Conservation (phyloP, 2,113 vertebrate genomes). For the Pedetes capensis region DNA sequence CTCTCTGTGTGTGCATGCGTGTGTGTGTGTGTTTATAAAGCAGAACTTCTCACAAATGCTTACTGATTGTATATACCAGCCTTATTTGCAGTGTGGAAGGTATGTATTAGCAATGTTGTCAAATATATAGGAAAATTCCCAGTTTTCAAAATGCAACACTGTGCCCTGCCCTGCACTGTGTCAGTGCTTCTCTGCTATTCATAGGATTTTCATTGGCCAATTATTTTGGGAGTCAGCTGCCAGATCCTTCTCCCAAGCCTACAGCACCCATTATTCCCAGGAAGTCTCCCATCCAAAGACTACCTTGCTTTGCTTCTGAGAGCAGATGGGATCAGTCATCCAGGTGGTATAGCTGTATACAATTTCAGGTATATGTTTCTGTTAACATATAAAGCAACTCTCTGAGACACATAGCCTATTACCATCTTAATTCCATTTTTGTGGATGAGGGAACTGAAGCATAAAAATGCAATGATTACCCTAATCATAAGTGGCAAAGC, state of each 20-base stretch:
- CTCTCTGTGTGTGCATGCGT: not conserved
- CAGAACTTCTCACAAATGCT: not conserved
- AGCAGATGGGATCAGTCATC: too few relatives aligned
- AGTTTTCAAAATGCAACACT: conserved; percentile 53
- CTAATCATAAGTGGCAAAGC: not conserved
- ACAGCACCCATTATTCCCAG: too few relatives aligned
- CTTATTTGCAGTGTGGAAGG: not conserved
- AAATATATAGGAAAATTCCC: not conserved
- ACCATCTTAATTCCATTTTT: not conserved
- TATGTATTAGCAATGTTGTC: not conserved
- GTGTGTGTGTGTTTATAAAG: not conserved
- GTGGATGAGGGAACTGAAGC: not conserved
- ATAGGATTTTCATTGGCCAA: too few relatives aligned
- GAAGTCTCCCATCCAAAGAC: too few relatives aligned
- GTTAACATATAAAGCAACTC: not conserved
- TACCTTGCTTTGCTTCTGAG: too few relatives aligned
- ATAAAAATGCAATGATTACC: not conserved
- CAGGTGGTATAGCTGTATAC: too few relatives aligned
- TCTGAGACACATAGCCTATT: not conserved
- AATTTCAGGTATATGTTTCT: not conserved
- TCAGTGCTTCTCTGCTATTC: too few relatives aligned
- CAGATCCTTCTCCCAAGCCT: too few relatives aligned
- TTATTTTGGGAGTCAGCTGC: too few relatives aligned
- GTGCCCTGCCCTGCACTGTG: too few relatives aligned
- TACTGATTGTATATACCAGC: not conserved